phyloP scores from a whole-genome alignment of 2,113 vertebrate species.

The Sylvilagus bachmani region DNA sequence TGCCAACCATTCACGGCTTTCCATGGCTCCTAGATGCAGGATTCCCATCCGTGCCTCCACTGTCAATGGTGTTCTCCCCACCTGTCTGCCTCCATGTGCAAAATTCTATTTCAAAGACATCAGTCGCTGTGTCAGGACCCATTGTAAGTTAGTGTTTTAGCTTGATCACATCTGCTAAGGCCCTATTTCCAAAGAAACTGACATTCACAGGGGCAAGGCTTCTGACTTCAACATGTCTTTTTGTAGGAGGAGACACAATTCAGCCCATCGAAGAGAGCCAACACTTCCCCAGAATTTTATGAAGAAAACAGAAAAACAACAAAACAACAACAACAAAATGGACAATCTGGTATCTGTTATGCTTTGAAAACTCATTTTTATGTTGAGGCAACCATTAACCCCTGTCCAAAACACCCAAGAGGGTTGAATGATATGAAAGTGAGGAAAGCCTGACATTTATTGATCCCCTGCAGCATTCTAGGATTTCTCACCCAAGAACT shows the following conservation, averaged over 20 bases:
- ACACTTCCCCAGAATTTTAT: background rate
- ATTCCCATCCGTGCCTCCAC: background rate
- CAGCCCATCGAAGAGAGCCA: background rate
- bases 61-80: background rate
- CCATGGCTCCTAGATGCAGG: background rate
- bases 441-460: background rate
- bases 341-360: background rate
- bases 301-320: background rate
- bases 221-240: background rate
- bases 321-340: background rate
- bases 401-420: background rate
- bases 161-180: background rate
- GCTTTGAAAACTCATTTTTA: constrained; percentile 41
- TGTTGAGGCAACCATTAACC: constrained; percentile 31
- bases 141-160: background rate
- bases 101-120: background rate
- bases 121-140: background rate
- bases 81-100: background rate
- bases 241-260: background rate
- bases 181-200: constrained; percentile 8
- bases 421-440: background rate
- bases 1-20: background rate
- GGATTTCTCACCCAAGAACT: background rate
- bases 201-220: background rate
- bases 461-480: background rate